Base-by-base conservation (phyloP, 2,888 invertebrate species). In the Cryptus armator region DNA sequence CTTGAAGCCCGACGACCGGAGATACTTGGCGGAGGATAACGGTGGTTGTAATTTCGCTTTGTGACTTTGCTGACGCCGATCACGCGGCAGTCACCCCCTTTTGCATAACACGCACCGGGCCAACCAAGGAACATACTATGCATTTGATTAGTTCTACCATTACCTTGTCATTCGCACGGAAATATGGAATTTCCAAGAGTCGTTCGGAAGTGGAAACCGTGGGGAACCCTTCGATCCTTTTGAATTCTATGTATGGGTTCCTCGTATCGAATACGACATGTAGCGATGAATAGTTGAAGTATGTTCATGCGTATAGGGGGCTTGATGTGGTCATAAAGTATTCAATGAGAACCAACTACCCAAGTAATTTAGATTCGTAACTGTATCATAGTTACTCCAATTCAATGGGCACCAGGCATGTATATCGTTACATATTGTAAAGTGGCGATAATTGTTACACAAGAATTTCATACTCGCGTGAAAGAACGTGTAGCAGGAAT, bases 1-100 rank as follows among this genome's bases (percentile, higher is more conserved):
- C 83, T 83, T 78, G 62, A 19, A 53, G 53, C 51, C n/a, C 51
- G 74, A 19, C 37, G 62, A 78, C 71, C 56, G 43, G 53, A 16
- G 71, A 59, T 62, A 53, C 29, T 62, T 44, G 62, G n/a, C 19
- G 12, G 48, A 66, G 51, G 37, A 48, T 29, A 44, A n/a, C 24
- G 12, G 37, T 66, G 37, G 56, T 43, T 43, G 59, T 44, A 16
- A 29, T 19, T 51, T 56, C 66, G 32, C 16, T 43, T 16, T 10
- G 53, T 12, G 46, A 48, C 24, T 6, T 64, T 48, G 62, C 37
- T 5, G 59, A 29, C 29, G 44, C 62, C n/a, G 62, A 62, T 62
- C 24, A 43, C 10, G 16, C 29, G 53, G 59, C 29, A 24, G 24
- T 24, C 24, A 32, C 2, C 24, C 62, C 12, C 62, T 32, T n/a